phyloP scores from a whole-genome alignment of 2,797 vertebrate species.

The Anniella stebbinsi region DNA sequence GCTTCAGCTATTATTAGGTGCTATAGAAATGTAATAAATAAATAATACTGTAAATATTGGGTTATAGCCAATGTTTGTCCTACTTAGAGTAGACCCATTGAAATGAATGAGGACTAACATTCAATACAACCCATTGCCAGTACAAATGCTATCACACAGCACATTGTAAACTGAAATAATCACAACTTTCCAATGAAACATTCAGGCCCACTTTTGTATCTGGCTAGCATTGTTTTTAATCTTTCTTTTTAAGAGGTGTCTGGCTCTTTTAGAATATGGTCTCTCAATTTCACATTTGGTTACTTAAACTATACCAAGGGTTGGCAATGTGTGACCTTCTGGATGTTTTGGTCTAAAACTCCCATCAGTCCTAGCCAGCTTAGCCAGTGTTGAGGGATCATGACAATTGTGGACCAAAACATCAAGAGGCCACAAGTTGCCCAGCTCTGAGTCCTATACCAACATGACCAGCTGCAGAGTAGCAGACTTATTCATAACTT shows the following conservation, averaged over 20 bases:
- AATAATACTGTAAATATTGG: conserved; percentile 9
- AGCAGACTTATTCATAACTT: neutral
- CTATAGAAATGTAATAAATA: too few relatives aligned
- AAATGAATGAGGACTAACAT: too few relatives aligned
- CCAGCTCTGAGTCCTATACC: too few relatives aligned
- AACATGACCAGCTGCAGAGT: conserved; percentile 11
- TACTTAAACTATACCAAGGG: neutral
- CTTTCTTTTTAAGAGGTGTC: neutral
- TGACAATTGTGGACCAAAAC: too few relatives aligned
- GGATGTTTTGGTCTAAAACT: too few relatives aligned
- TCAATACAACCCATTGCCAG: neutral
- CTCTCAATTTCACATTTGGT: neutral
- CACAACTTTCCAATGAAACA: neutral
- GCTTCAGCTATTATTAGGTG: too few relatives aligned
- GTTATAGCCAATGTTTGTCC: too few relatives aligned
- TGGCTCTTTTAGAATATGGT: neutral
- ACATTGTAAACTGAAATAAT: neutral
- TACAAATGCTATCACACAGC: neutral
- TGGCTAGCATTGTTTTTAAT: neutral
- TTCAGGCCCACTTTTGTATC: neutral
- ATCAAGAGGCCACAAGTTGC: too few relatives aligned
- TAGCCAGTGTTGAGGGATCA: too few relatives aligned
- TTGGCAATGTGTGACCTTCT: too few relatives aligned
- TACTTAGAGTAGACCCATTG: too few relatives aligned
- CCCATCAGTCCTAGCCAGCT: too few relatives aligned